Percentiles rank a stretch among this genome's conserved stretches.
Conservation (phyloP, 1,140 invertebrate species). For the Drosophila repletoides region DNA sequence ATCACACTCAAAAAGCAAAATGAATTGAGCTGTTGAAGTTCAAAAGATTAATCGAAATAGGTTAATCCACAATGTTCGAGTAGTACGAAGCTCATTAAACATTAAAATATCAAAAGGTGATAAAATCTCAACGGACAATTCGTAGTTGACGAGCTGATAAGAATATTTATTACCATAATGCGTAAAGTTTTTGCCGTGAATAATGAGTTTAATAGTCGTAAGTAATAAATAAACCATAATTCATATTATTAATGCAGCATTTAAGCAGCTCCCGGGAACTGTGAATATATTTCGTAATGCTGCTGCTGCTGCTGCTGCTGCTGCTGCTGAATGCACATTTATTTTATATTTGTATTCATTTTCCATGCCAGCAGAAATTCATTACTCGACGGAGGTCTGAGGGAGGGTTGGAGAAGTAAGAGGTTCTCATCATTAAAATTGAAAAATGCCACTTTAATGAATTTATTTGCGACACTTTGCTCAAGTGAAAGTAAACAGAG, state of each 20-base stretch:
- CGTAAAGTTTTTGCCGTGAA: constrained; percentile 12
- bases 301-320: not conserved
- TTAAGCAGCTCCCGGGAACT: constrained; percentile 7
- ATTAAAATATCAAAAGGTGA: constrained; percentile 5
- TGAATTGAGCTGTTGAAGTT: no score
- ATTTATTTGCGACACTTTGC: constrained; percentile 80
- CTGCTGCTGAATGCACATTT: constrained; percentile 6
- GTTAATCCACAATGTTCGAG: constrained; percentile 6
- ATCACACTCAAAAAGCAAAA: no score
- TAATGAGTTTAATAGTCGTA: constrained; percentile 17
- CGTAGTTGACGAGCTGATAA: constrained; percentile 35
- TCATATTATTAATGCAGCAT: constrained; percentile 54
- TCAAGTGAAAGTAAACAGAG: constrained; percentile 73
- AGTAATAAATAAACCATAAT: constrained; percentile 64
- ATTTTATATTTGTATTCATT: constrained; percentile 56
- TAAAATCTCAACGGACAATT: constrained; percentile 27
- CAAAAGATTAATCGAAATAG: constrained; percentile 1
- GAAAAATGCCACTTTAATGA: constrained; percentile 81
- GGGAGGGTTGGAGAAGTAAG: not conserved
- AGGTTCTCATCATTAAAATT: constrained; percentile 70
- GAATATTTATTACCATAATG: constrained; percentile 23
- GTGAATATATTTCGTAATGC: not conserved
- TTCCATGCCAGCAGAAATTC: constrained; percentile 26
- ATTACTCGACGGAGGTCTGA: constrained; percentile 16
- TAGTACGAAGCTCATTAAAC: constrained; percentile 9